phyloP scores from a whole-genome alignment of 37 sponge, comb jelly and placozoan genomes.

The Trichoplax adhaerens region DNA sequence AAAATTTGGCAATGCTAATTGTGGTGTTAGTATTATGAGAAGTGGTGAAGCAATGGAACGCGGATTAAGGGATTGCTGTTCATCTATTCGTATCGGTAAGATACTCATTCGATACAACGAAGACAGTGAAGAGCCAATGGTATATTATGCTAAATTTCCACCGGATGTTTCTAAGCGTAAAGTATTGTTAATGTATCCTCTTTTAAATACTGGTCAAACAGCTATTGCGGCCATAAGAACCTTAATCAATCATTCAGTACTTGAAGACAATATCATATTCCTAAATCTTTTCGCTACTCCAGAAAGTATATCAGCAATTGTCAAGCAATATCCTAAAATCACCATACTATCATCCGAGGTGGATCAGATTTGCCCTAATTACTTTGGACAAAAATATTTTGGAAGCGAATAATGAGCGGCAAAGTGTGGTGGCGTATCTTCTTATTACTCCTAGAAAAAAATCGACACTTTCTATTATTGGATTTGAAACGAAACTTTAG shows the following conservation, averaged over 20 bases:
- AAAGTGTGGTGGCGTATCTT: no score
- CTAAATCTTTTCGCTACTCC: conserved; percentile 60
- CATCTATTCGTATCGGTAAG: conserved; percentile 85
- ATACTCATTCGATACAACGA: conserved; percentile 60
- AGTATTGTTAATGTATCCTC: conserved; percentile 67
- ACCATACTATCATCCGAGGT: conserved; percentile 66
- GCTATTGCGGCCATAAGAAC: conserved; percentile 39
- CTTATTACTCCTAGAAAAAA: no score
- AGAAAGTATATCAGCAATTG: conserved; percentile 12
- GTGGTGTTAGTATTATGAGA: conserved; percentile 87
- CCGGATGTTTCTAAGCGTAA: conserved; percentile 60
- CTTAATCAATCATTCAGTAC: conserved; percentile 64
- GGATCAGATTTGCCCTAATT: conserved; percentile 31
- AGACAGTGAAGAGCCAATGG: conserved; percentile 23
- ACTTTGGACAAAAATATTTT: conserved; percentile 71
- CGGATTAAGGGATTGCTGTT: conserved; percentile 66
- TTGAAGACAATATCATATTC: conserved; percentile 48
- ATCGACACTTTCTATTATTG: no score
- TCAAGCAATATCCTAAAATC: conserved; percentile 33
- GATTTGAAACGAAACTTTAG: no score
- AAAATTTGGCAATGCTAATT: conserved; percentile 61
- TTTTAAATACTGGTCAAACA: conserved; percentile 70
- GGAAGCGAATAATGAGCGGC: conserved; percentile 33
- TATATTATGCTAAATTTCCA: conserved; percentile 79
- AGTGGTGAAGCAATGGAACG: conserved; percentile 98